A percentile compares a stretch with the other conserved stretches of the same genome.
Evolutionary conservation across 2,888 invertebrate species (phyloP).

Genomic region (Ferrisia virgata): DNA sequence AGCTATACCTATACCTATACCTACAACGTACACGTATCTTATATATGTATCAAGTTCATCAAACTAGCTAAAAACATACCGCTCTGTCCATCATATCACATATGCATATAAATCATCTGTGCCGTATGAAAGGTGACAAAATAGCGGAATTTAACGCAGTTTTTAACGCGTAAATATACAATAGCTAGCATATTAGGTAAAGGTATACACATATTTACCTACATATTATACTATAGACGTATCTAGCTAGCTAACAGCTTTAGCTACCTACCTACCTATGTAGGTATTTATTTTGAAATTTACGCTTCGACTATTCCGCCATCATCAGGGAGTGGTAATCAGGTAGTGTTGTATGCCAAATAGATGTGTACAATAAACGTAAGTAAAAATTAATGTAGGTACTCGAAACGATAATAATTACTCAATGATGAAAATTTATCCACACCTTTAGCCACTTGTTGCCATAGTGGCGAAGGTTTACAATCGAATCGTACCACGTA

Average conservation of each 20-base stretch:
- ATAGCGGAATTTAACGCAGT: neutral
- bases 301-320: neutral
- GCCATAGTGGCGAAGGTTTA: neutral
- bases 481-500: neutral
- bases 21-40: no score
- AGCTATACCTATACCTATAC: no score
- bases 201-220: no score
- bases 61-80: neutral
- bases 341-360: neutral
- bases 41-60: slow-evolving; percentile 4
- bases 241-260: no score
- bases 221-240: no score
- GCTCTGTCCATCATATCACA: neutral
- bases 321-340: neutral
- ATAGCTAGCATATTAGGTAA: no score
- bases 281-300: neutral
- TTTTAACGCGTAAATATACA: no score
- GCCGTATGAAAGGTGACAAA: neutral
- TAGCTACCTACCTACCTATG: neutral
- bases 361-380: neutral
- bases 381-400: neutral
- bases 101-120: neutral
- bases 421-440: neutral
- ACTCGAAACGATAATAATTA: neutral
- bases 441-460: neutral